phyloP scores from a whole-genome alignment of 2,888 invertebrate genomes.

The Xanthorhoe designata region DNA sequence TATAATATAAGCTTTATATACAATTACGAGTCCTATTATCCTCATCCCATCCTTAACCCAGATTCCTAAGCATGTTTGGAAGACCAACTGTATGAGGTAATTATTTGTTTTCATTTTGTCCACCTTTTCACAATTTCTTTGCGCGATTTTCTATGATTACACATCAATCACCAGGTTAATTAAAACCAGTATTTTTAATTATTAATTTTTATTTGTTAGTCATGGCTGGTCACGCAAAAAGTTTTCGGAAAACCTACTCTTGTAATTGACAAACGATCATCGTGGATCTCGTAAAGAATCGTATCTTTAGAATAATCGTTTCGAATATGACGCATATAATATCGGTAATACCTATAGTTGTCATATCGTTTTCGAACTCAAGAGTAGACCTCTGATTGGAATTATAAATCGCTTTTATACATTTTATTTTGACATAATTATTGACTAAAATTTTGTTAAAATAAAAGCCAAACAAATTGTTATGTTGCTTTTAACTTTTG shows the following conservation, averaged over 20 bases:
- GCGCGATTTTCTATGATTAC: slow-evolving; percentile 11
- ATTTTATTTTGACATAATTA: too few relatives aligned
- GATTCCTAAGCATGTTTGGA: slow-evolving; percentile 77
- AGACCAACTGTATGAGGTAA: slow-evolving; percentile 78
- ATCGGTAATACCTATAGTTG: too few relatives aligned
- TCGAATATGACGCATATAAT: too few relatives aligned
- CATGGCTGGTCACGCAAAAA: not conserved
- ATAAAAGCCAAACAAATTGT: not conserved
- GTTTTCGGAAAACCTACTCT: too few relatives aligned
- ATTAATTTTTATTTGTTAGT: too few relatives aligned
- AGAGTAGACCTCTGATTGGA: too few relatives aligned
- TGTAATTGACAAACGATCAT: too few relatives aligned
- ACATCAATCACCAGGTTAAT: not conserved
- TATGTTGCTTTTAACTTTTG: slow-evolving; percentile 12
- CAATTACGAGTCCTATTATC: slow-evolving; percentile 57
- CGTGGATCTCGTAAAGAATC: too few relatives aligned
- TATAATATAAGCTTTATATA: slow-evolving; percentile 47
- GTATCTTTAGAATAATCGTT: too few relatives aligned
- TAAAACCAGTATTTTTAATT: too few relatives aligned
- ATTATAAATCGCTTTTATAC: too few relatives aligned
- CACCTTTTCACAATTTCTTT: slow-evolving; percentile 23
- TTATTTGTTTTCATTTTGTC: slow-evolving; percentile 62
- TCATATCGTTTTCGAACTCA: too few relatives aligned
- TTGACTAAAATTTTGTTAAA: not conserved
- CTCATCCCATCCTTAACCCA: slow-evolving; percentile 60